Percentiles rank a stretch among this genome's conserved stretches.
These are phyloP conservation scores for Melieria crassipennis DNA, from an alignment of 2,888 invertebrate genomes.

Conservation along the genomic window DNA sequence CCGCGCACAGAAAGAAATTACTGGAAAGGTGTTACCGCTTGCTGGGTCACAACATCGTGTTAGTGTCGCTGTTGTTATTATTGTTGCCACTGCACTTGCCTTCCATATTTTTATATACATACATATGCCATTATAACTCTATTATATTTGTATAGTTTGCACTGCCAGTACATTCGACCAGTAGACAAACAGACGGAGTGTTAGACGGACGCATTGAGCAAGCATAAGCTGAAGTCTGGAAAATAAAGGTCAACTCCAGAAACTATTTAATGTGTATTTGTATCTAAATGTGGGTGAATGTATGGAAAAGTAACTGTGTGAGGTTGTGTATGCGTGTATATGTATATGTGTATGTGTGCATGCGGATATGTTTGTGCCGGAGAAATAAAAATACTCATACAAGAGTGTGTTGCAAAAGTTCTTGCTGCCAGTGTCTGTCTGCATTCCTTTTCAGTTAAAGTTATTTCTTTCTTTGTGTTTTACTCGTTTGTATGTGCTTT, in stretches of 20 bases:
- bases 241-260: constrained; percentile 61
- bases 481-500: constrained; percentile 41
- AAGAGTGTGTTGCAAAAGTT: constrained; percentile 43
- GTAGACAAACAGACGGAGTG: background rate
- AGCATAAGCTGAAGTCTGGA: constrained; percentile 21
- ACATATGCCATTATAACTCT: constrained; percentile 56
- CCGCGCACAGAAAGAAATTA: too few species aligned
- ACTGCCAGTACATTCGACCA: constrained; percentile 12
- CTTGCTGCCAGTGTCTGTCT: constrained; percentile 41
- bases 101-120: background rate
- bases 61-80: background rate
- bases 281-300: constrained; percentile 5
- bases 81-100: constrained; percentile 33
- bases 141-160: constrained; percentile 61
- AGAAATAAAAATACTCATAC: constrained; percentile 42
- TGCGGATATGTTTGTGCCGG: constrained; percentile 26
- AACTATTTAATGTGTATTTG: constrained; percentile 49
- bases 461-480: constrained; percentile 37
- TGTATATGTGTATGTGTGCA: constrained; percentile 6
- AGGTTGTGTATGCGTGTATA: background rate
- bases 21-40: too few species aligned
- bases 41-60: background rate
- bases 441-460: constrained; percentile 39
- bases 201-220: background rate
- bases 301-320: background rate